Conservation (phyloP, 2,113 vertebrate genomes). For the Ochotona curzoniae region DNA sequence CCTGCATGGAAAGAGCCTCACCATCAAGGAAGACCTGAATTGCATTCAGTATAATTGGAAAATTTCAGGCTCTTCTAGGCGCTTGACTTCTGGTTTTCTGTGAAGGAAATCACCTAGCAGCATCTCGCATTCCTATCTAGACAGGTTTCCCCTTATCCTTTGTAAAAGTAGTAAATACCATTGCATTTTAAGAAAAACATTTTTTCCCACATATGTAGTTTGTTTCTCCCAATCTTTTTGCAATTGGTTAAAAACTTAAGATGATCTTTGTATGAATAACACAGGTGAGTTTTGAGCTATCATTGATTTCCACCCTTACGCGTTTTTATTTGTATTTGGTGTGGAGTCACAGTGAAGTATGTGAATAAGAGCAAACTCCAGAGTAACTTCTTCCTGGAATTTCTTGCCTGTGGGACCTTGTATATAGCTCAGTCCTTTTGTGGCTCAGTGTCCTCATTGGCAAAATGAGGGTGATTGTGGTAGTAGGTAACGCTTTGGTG, state of each 20-base stretch:
- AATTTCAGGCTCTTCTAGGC: neutral
- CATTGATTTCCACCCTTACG: neutral
- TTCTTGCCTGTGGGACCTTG: neutral
- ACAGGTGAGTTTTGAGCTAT: neutral
- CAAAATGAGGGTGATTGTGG: constrained; percentile 42
- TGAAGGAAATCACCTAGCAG: neutral
- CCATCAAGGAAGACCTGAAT: neutral
- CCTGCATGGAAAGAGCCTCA: neutral
- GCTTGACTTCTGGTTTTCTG: neutral
- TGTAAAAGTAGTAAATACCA: neutral
- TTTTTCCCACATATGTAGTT: neutral
- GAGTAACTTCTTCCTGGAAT: too few relatives aligned
- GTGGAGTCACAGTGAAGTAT: neutral
- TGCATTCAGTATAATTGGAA: neutral
- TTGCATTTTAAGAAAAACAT: neutral
- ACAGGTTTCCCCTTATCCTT: neutral
- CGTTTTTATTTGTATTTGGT: neutral
- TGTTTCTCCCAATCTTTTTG: neutral
- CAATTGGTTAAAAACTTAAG: neutral
- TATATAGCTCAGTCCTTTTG: neutral
- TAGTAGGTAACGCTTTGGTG: neutral
- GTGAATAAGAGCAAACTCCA: neutral
- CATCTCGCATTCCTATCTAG: neutral
- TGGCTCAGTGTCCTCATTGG: constrained; percentile 48
- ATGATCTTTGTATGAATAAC: neutral